These are phyloP conservation scores for Melinaea marsaeus DNA, from an alignment of 2,888 invertebrate species.

Conservation along the genomic window DNA sequence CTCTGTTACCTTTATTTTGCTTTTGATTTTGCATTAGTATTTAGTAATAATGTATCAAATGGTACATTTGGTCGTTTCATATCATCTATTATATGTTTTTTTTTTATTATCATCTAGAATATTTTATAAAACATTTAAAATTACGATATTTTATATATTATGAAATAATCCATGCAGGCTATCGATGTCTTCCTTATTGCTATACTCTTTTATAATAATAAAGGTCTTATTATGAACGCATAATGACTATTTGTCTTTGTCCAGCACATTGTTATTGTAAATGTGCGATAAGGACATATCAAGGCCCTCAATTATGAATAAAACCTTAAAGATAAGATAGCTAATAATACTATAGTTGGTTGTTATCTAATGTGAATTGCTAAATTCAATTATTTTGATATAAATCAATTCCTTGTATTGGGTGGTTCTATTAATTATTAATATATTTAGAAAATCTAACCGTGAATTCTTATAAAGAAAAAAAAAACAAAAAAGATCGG, in stretches of 20 bases:
- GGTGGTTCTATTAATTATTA: too few species aligned
- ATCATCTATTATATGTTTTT: background rate
- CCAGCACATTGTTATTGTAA: background rate
- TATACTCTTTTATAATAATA: constrained; percentile 62
- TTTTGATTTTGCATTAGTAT: too few species aligned
- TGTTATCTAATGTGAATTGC: constrained; percentile 6
- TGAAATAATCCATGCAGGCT: constrained; percentile 74
- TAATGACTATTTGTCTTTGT: background rate
- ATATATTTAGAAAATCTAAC: too few species aligned
- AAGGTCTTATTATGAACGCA: background rate
- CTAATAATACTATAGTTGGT: constrained; percentile 32
- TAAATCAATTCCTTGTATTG: too few species aligned
- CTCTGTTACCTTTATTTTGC: too few species aligned
- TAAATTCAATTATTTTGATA: background rate
- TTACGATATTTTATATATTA: constrained; percentile 59
- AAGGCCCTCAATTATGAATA: too few species aligned
- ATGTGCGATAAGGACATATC: background rate
- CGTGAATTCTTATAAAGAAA: too few species aligned
- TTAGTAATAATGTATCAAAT: too few species aligned
- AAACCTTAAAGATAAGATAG: constrained; percentile 64
- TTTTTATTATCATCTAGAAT: constrained; percentile 4
- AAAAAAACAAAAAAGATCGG: too few species aligned
- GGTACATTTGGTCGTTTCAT: background rate
- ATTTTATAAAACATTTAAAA: constrained; percentile 14
- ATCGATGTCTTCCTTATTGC: constrained; percentile 77